Evolutionary conservation across 2,113 vertebrate genomes (phyloP).

Genomic region (Mellivora capensis): DNA sequence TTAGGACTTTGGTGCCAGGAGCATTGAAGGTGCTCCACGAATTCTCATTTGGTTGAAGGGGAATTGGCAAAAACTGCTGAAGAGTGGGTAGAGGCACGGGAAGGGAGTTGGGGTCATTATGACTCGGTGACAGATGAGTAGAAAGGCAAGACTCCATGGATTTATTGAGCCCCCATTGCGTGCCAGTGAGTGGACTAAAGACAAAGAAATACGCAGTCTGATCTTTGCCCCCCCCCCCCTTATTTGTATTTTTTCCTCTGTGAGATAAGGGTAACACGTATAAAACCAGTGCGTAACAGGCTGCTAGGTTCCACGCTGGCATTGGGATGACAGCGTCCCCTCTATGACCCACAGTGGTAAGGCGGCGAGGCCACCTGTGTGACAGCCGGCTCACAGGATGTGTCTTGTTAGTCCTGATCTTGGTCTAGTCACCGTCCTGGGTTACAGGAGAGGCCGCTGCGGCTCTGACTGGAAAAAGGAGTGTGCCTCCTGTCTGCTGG

Average conservation of each 20-base stretch:
- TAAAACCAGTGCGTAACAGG: background rate
- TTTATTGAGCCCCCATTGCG: background rate
- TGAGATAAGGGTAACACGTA: background rate
- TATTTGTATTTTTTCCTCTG: background rate
- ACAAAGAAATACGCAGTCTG: background rate
- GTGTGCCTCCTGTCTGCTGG: background rate
- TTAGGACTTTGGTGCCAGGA: background rate
- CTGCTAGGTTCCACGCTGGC: rapidly evolving
- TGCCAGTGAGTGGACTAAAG: background rate
- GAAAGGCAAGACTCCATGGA: background rate
- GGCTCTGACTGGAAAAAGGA: rapidly evolving
- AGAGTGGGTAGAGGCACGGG: background rate
- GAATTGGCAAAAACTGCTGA: background rate
- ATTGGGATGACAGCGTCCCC: background rate
- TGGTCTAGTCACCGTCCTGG: background rate
- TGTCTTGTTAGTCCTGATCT: background rate
- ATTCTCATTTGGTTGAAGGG: background rate
- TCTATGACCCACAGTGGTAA: background rate
- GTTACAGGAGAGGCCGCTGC: background rate
- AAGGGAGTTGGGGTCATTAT: background rate
- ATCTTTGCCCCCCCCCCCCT: background rate
- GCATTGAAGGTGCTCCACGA: background rate
- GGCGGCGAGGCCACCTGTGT: rapidly evolving
- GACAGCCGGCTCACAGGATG: rapidly evolving
- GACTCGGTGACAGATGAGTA: background rate